phyloP scores from a whole-genome alignment of 1,140 invertebrate species.

The Notospermus geniculatus region DNA sequence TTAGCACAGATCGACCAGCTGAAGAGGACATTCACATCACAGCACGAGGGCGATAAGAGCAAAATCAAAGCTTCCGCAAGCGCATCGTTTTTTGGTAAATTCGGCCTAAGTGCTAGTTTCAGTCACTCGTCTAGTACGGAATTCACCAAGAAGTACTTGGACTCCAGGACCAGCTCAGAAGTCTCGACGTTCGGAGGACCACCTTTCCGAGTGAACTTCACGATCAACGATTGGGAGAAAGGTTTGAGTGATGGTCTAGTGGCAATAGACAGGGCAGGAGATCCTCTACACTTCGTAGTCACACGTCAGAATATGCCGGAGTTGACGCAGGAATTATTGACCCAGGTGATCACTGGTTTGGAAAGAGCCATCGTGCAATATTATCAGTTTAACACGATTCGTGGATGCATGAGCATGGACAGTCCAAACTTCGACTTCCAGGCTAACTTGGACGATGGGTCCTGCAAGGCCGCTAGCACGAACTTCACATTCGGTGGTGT shows the following conservation, averaged over 20 bases:
- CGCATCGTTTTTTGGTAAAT: conserved; percentile 22
- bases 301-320: conserved; percentile 32
- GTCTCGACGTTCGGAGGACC: conserved; percentile 30
- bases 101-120: conserved; percentile 15
- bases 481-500: conserved; percentile 44
- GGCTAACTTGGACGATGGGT: conserved; percentile 38
- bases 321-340: conserved; percentile 18
- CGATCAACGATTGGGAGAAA: conserved; percentile 29
- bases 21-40: conserved; percentile 14
- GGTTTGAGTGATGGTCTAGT: conserved; percentile 31
- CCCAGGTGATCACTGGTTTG: conserved; percentile 19
- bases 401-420: conserved; percentile 32
- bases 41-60: conserved; percentile 5
- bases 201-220: conserved; percentile 22
- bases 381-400: conserved; percentile 36
- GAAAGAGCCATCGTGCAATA: conserved; percentile 34
- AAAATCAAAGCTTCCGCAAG: conserved; percentile 23
- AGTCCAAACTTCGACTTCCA: conserved; percentile 39
- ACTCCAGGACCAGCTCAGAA: conserved; percentile 22
- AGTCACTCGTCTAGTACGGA: not conserved
- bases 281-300: conserved; percentile 37
- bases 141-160: conserved; percentile 13
- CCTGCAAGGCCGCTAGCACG: conserved; percentile 25
- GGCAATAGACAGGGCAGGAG: conserved; percentile 35
- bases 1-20: conserved; percentile 28